Evolutionary conservation across 1,140 invertebrate genomes (phyloP), one percentile per base, ranked within the genome.

Genomic region (Tetragnatha versicolor): DNA sequence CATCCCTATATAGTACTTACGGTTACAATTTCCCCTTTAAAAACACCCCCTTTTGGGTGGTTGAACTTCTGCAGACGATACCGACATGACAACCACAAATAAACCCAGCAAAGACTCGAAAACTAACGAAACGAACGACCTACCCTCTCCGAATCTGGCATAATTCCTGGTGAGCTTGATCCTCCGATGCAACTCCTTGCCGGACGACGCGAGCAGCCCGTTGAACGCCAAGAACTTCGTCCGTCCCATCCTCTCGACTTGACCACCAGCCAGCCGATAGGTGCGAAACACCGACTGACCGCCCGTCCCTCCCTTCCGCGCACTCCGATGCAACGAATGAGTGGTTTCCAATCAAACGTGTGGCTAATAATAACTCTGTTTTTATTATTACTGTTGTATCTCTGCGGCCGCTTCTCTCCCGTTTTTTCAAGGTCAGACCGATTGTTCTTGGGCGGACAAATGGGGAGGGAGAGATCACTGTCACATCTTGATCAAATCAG

Each of bases 301-400:
- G 22, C 55, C n/a, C 2, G 14, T 58, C 55, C 17, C 29, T n/a
- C n/a, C 31, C 51, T 7, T 42, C 17, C 4, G 55, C 12, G 29
- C 31, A 58, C 29, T 58, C n/a, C 22, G 55, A 58, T 31, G 33
- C 42, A 65, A 65, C 37, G 61, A 33, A 65, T 65, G 61, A 42
- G 20, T 29, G 61, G 42, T 20, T 65, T 65, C 37, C 29, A 65
- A 65, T 58, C 55, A n/a, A n/a, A 58, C 31, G 55, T 33, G 55
- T 33, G 29, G 55, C 14, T 33, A 58, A 33, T 58, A 58, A 42
- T 33, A 33, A 58, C 55, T 58, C 31, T 58, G 31, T 58, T 58
- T 58, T 33, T 58, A 58, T n/a, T n/a, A n/a, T n/a, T n/a, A n/a
- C n/a, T n/a, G n/a, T n/a, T n/a, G n/a, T n/a, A n/a, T n/a, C n/a